phyloP scores from a whole-genome alignment of 2,113 vertebrate genomes.

The Apeltes quadracus region DNA sequence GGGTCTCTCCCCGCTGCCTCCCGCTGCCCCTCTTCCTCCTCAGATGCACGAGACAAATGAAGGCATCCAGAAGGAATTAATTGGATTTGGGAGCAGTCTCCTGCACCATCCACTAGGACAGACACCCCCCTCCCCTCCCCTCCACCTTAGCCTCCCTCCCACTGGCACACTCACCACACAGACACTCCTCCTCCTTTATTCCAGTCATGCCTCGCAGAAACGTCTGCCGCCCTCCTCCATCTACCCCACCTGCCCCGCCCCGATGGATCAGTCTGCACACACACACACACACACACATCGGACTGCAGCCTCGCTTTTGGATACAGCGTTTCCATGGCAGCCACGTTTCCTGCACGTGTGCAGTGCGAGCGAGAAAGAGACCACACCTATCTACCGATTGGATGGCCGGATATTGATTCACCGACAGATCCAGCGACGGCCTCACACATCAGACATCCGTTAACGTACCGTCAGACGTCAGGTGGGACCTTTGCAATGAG shows the following conservation, averaged over 20 bases:
- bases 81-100: slow-evolving; percentile 80
- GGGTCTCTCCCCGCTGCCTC: slow-evolving; percentile 18
- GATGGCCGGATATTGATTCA: slow-evolving; percentile 57
- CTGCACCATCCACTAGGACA: slow-evolving; percentile 75
- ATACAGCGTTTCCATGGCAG: slow-evolving; percentile 80
- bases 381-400: slow-evolving; percentile 71
- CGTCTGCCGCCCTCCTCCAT: slow-evolving; percentile 63
- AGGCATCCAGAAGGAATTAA: slow-evolving; percentile 81
- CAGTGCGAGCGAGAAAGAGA: slow-evolving; percentile 47
- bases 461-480: too few relatives aligned
- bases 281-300: slow-evolving; percentile 23
- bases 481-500: slow-evolving; percentile 18
- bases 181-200: slow-evolving; percentile 68
- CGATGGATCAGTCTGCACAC: slow-evolving; percentile 69
- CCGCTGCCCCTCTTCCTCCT: slow-evolving; percentile 42
- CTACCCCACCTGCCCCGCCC: slow-evolving; percentile 30
- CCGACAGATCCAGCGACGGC: too few relatives aligned
- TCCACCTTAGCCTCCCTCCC: slow-evolving; percentile 36
- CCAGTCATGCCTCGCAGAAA: slow-evolving; percentile 78
- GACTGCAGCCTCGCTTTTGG: slow-evolving; percentile 69
- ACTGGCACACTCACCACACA: slow-evolving; percentile 38
- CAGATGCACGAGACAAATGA: slow-evolving; percentile 76
- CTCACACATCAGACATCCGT: too few relatives aligned
- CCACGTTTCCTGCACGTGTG: slow-evolving; percentile 76
- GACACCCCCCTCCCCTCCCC: slow-evolving; percentile 57